Evolutionary conservation across 2,888 invertebrate species (phyloP), one percentile per base, ranked within the genome.

Genomic region (Nomada ferruginata): DNA sequence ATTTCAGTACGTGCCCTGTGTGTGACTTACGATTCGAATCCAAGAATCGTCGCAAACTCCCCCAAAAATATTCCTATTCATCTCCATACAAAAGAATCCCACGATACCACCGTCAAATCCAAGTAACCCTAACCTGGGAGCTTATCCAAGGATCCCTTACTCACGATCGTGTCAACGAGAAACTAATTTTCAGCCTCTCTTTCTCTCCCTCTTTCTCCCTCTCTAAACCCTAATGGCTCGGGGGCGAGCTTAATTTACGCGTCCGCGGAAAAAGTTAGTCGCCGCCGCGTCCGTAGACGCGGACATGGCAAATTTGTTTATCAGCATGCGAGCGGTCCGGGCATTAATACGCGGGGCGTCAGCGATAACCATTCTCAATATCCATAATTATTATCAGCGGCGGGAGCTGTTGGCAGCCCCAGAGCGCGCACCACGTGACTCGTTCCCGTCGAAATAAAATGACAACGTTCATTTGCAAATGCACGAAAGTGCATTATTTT

Each of bases 401-500:
- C 82, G 89, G 79, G 55, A 79, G 83, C 79, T 80, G 86, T 82
- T 86, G 83, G 87, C 88, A 86, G 82, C 80, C 76, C 76, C 80
- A 61, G 70, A 60, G 70, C 50, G 47, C 44, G 55, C 72, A 53
- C 81, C 87, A 79, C 83, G 87, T 87, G 84, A 85, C 88, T 87
- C 88, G 87, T 85, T 82, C 76, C 79, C 89, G 84, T 82, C 85
- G 86, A 87, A 91, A 92, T 91, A 89, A 91, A 92, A 91, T 91
- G 90, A 91, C 90, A 92, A 91, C 89, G 91, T 92, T 92, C 89
- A 92, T 92, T 91, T 91, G 90, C 90, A 90, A 92, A 91, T 91
- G 89, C 89, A 86, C 86, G 87, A 89, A 91, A 91, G 87, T 90
- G 89, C 90, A 91, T 89, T 90, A 91, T 90, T 92, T 92, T 92